These are phyloP conservation scores for Takifugu ocellatus DNA, from an alignment of 2,797 vertebrate genomes.

Conservation along the genomic window DNA sequence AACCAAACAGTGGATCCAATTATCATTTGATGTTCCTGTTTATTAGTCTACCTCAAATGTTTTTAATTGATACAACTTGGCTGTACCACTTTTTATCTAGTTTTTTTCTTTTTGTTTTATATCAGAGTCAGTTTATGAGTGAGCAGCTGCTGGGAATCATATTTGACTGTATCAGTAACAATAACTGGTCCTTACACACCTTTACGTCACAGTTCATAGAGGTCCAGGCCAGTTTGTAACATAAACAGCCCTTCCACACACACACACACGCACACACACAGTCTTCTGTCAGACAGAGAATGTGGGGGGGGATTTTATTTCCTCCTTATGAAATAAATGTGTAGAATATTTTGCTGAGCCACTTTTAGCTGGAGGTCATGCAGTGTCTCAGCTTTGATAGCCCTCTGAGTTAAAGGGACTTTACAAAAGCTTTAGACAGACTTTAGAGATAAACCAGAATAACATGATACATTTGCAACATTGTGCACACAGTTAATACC, in stretches of 20 bases:
- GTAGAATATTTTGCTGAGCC: too few relatives aligned
- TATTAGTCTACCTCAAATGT: slow-evolving; percentile 48
- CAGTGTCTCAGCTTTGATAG: too few relatives aligned
- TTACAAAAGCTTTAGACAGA: slow-evolving; percentile 30
- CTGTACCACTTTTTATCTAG: slow-evolving; percentile 10
- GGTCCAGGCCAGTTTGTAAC: too few relatives aligned
- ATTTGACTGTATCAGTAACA: not conserved
- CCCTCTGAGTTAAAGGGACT: slow-evolving; percentile 9
- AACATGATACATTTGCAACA: slow-evolving; percentile 19
- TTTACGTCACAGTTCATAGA: slow-evolving; percentile 6
- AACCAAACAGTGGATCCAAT: not conserved
- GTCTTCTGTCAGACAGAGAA: too few relatives aligned
- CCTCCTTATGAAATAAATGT: too few relatives aligned
- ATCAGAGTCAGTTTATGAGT: slow-evolving; percentile 42
- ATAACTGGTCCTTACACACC: slow-evolving; percentile 7
- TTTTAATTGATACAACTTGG: slow-evolving; percentile 11
- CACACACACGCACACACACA: too few relatives aligned
- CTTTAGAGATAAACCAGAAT: slow-evolving; percentile 2
- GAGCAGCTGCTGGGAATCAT: slow-evolving; percentile 35
- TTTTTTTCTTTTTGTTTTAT: slow-evolving; percentile 19
- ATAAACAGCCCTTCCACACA: too few relatives aligned
- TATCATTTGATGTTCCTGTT: slow-evolving; percentile 9
- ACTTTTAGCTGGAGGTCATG: too few relatives aligned
- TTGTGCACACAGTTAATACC: slow-evolving; percentile 43
- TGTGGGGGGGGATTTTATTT: too few relatives aligned